phyloP scores from a whole-genome alignment of 2,113 vertebrate genomes.

The Manacus vitellinus region DNA sequence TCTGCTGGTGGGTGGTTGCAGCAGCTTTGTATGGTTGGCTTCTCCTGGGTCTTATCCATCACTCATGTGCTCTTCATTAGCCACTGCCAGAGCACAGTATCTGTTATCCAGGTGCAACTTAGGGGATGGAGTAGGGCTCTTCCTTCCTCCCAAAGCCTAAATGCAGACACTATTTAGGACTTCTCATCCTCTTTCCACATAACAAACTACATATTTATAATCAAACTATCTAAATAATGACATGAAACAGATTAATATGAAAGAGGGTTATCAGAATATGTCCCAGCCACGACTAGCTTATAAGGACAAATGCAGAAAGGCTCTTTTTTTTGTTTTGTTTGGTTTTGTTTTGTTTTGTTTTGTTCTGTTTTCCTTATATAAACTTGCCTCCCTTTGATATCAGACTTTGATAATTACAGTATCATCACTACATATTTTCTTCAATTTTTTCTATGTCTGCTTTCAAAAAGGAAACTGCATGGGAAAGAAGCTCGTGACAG shows the following conservation, averaged over 20 bases:
- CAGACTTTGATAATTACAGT: background rate
- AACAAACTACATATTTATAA: background rate
- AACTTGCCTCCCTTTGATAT: background rate
- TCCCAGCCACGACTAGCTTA: background rate
- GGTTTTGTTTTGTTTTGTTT: background rate
- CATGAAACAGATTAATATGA: accelerated
- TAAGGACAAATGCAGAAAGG: background rate
- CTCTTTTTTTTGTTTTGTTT: no score
- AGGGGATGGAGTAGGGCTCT: background rate
- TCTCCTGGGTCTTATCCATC: background rate
- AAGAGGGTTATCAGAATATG: accelerated
- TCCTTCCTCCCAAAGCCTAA: background rate
- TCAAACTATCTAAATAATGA: background rate
- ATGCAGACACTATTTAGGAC: background rate
- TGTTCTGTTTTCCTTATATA: background rate
- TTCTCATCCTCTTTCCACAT: background rate
- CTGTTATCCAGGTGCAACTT: background rate
- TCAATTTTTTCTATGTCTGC: accelerated
- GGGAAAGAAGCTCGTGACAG: accelerated
- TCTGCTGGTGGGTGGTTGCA: background rate
- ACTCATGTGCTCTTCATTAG: background rate
- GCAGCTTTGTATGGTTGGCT: background rate
- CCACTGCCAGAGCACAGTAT: background rate
- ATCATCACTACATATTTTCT: background rate
- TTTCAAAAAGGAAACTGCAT: background rate